These are phyloP conservation scores for Eubasilissa regina DNA, from an alignment of 1,140 invertebrate species.

Conservation along the genomic window DNA sequence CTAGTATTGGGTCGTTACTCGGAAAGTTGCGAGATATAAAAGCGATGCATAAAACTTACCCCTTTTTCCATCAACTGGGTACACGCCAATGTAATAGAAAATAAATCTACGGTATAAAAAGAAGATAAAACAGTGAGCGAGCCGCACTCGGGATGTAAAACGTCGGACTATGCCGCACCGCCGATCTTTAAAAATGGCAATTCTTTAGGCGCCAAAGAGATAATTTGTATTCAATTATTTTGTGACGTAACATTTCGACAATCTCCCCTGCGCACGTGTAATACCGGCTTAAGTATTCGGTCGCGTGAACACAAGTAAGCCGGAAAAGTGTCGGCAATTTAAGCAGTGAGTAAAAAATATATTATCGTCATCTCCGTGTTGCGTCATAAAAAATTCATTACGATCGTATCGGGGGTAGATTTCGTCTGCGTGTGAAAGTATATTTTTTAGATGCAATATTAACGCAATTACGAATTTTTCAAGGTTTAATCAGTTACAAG, in stretches of 20 bases:
- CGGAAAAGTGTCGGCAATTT: no score
- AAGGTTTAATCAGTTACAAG: no score
- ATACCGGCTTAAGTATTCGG: background rate
- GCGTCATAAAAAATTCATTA: no score
- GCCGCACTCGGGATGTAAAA: background rate
- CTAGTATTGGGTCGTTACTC: no score
- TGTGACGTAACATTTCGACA: constrained; percentile 23
- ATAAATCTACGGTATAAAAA: constrained; percentile 4
- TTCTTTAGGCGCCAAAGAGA: constrained; percentile 22
- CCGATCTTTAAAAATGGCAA: constrained; percentile 21
- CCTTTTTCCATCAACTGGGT: constrained; percentile 14
- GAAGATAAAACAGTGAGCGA: background rate
- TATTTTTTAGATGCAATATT: no score
- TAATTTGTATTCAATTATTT: constrained; percentile 43
- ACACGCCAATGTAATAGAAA: background rate
- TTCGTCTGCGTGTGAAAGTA: no score
- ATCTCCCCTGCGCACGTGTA: background rate
- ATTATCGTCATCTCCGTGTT: no score
- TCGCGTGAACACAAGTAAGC: no score
- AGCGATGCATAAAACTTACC: background rate
- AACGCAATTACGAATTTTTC: no score
- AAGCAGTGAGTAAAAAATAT: no score
- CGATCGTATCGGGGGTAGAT: no score
- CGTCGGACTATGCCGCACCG: background rate
- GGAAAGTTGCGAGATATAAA: no score